Base-by-base conservation (phyloP, 2,113 vertebrate genomes). In the Ammodramus savannarum region DNA sequence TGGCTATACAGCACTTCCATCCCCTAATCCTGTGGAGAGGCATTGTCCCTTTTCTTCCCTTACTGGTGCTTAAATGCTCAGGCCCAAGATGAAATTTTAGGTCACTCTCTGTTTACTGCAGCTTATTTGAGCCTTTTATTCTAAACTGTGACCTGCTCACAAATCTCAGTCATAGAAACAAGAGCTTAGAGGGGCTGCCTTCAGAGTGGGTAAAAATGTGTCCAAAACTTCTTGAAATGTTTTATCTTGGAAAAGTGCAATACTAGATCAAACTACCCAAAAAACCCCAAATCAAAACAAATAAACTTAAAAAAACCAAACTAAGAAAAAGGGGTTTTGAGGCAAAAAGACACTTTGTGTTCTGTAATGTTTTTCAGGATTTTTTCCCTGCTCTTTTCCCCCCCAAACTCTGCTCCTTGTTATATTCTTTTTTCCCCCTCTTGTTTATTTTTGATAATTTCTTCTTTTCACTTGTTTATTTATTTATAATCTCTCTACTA, bases 351-450 rank as follows among this genome's bases (percentile, higher is more conserved):
- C 8, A n/a, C 36, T 61, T 20, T 41, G 4, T 82, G 11, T 75
- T 93, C 31, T 66, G 2, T 74, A 13, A 10, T 19, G 4, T 51
- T 1, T 86, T 85, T 26, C 31, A 86, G 52, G 6, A 8, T 80
- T 82, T 3, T 13, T 80, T 62, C 41, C 3, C 10, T 34, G 11
- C 8, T 77, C 7, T 57, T 12, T 76, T 46, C 32, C 1, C 3
- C 3, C 6, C 27, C 5, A 43, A 36, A 32, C 3, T 44, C 29
- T 69, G 9, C 4, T 41, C 3, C 36, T 54, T 3, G 16, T 51
- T 43, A 2, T 26, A 65, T 49, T 27, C 1, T 27, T 29, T 31
- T 46, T 11, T 3, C 0, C 2, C 1, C 5, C 0, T 12, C 19
- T 51, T 19, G 3, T 43, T 62, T 71, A 6, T 34, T 71, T 77